phyloP scores from a whole-genome alignment of 2,797 vertebrate species.

The Cottoperca gobio region DNA sequence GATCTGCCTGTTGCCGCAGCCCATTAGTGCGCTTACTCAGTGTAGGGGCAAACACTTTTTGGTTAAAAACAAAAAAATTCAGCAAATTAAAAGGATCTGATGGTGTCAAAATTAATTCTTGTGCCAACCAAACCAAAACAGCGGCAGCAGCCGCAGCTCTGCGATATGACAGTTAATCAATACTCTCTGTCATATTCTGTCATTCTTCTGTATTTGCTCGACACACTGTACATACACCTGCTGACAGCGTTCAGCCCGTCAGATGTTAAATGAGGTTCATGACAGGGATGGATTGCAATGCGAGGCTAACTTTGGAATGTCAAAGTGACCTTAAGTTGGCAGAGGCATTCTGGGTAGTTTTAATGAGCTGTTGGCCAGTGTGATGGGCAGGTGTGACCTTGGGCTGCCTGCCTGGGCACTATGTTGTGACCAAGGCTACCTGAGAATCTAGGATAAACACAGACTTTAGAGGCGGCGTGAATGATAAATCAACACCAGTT shows the following conservation, averaged over 20 bases:
- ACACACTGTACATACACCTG: conserved; percentile 31
- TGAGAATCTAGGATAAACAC: conserved; percentile 26
- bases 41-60: conserved; percentile 16
- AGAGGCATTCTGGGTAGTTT: conserved; percentile 49
- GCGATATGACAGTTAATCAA: conserved; percentile 64
- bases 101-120: conserved; percentile 34
- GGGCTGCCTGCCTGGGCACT: conserved; percentile 41
- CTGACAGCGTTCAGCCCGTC: conserved; percentile 31
- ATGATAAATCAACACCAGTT: conserved; percentile 29
- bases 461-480: conserved; percentile 22
- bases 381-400: conserved; percentile 66
- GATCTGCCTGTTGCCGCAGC: conserved; percentile 45
- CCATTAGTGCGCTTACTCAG: conserved; percentile 30
- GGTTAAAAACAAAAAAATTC: conserved; percentile 34
- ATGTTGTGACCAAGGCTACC: conserved; percentile 39
- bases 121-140: conserved; percentile 23
- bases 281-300: conserved; percentile 35
- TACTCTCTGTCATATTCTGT: conserved; percentile 41
- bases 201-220: conserved; percentile 39
- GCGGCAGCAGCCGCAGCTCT: conserved; percentile 28
- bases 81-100: conserved; percentile 50
- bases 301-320: conserved; percentile 25
- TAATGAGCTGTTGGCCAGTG: conserved; percentile 60
- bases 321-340: conserved; percentile 55
- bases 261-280: conserved; percentile 41